A percentile compares a stretch with the other conserved stretches of the same genome.
Evolutionary conservation across 2,113 vertebrate species (phyloP).

Genomic region (Leptobrachium leishanense): DNA sequence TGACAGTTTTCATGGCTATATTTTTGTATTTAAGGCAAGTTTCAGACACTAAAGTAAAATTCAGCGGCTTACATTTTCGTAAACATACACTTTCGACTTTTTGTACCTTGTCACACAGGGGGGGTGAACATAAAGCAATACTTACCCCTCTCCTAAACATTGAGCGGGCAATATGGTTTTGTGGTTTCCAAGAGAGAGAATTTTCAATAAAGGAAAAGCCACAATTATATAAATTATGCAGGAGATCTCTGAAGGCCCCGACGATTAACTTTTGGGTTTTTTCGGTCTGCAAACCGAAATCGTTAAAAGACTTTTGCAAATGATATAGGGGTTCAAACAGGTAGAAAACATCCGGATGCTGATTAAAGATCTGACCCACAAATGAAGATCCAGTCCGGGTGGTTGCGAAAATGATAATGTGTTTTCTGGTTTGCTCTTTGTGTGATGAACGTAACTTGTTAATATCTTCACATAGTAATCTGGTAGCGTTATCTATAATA

Average conservation of each 20-base stretch:
- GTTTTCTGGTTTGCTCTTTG: slow-evolving; percentile 54
- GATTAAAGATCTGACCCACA: slow-evolving; percentile 77
- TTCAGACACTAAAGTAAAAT: slow-evolving; percentile 69
- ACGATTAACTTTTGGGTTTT: slow-evolving; percentile 67
- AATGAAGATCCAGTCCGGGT: slow-evolving; percentile 79
- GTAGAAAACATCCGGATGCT: slow-evolving; percentile 73
- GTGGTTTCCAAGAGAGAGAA: slow-evolving; percentile 70
- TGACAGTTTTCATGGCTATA: slow-evolving; percentile 73
- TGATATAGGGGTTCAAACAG: slow-evolving; percentile 78
- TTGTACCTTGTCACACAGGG: slow-evolving; percentile 61
- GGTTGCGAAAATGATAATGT: slow-evolving; percentile 75
- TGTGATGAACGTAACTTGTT: slow-evolving; percentile 44
- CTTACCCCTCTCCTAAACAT: slow-evolving; percentile 73
- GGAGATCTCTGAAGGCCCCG: slow-evolving; percentile 73
- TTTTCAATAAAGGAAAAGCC: slow-evolving; percentile 73
- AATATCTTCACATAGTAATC: slow-evolving; percentile 63
- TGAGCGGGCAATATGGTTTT: slow-evolving; percentile 66
- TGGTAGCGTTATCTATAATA: slow-evolving; percentile 52
- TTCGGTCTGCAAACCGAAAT: slow-evolving; percentile 62
- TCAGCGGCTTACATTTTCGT: slow-evolving; percentile 67
- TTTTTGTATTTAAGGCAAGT: slow-evolving; percentile 64
- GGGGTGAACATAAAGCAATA: slow-evolving; percentile 72
- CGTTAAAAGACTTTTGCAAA: slow-evolving; percentile 71
- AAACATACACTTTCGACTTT: slow-evolving; percentile 67
- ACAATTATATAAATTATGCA: slow-evolving; percentile 74